Evolutionary conservation across 2,113 vertebrate genomes (phyloP).

Genomic region (Hippocampus mohnikei): DNA sequence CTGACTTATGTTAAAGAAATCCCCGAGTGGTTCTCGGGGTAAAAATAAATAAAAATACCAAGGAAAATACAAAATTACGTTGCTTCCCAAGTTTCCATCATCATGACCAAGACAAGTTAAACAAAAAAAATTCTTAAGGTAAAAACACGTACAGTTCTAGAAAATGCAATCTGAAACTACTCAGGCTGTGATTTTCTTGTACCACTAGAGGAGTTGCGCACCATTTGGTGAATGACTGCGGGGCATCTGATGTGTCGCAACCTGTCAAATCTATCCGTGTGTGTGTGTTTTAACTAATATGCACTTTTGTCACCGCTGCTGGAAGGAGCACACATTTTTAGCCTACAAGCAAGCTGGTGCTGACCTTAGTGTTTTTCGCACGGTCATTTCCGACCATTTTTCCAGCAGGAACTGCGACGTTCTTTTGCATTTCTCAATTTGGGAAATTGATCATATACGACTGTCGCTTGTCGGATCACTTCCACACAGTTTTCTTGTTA

Average conservation of each 20-base stretch:
- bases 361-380: neutral
- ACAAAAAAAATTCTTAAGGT: too few species aligned
- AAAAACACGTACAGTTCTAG: too few species aligned
- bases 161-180: too few species aligned
- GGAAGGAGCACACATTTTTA: neutral
- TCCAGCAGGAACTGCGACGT: neutral
- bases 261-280: neutral
- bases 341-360: conserved; percentile 6
- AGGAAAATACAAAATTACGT: too few species aligned
- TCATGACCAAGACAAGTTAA: too few species aligned
- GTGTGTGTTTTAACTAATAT: neutral
- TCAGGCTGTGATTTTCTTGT: too few species aligned
- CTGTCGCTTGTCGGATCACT: neutral
- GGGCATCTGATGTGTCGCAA: neutral
- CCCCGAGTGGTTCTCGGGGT: too few species aligned
- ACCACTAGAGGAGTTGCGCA: too few species aligned
- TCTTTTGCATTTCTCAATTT: neutral
- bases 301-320: conserved; percentile 5
- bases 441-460: neutral
- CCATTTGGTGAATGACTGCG: neutral
- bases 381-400: too few species aligned
- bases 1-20: neutral
- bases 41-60: too few species aligned
- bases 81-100: too few species aligned
- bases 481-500: neutral